These are phyloP conservation scores for Megaceryle torquata DNA, from an alignment of 2,113 vertebrate species.

Conservation along the genomic window DNA sequence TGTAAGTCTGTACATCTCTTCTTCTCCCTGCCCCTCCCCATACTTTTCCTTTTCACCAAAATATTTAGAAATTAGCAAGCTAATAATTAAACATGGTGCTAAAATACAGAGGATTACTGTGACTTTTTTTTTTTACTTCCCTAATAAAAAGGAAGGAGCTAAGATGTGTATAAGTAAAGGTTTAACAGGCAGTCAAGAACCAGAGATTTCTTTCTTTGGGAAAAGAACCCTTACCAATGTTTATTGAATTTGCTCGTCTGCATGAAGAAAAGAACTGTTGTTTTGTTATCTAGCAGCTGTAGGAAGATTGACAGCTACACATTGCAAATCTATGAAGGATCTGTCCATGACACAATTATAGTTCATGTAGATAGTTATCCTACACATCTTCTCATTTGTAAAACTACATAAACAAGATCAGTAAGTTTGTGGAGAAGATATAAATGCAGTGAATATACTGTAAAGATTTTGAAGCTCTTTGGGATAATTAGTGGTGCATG, in stretches of 20 bases:
- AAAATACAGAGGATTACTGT: constrained; percentile 7
- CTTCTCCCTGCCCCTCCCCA: background rate
- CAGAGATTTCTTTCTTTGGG: constrained; percentile 20
- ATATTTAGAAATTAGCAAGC: background rate
- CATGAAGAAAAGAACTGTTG: constrained; percentile 73
- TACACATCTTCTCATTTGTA: constrained; percentile 45
- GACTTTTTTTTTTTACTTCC: background rate
- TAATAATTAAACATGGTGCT: constrained; percentile 2
- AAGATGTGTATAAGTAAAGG: background rate
- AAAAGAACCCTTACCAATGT: constrained; percentile 37
- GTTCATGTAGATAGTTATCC: constrained; percentile 56
- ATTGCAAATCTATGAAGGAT: constrained; percentile 59
- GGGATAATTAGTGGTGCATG: constrained; percentile 26
- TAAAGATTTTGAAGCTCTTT: constrained; percentile 36
- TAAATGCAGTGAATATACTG: constrained; percentile 34
- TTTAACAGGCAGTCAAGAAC: constrained; percentile 16
- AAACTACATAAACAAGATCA: constrained; percentile 59
- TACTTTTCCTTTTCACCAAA: background rate
- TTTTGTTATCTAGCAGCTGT: constrained; percentile 74
- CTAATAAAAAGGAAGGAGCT: background rate
- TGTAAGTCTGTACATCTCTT: constrained; percentile 27
- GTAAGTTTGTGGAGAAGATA: constrained; percentile 24
- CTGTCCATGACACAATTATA: constrained; percentile 45
- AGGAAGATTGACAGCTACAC: constrained; percentile 71
- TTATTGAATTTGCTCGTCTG: constrained; percentile 72